Percentiles rank a stretch among this genome's conserved stretches.
Evolutionary conservation across 2,797 vertebrate species (phyloP).

Genomic region (Merluccius polli): DNA sequence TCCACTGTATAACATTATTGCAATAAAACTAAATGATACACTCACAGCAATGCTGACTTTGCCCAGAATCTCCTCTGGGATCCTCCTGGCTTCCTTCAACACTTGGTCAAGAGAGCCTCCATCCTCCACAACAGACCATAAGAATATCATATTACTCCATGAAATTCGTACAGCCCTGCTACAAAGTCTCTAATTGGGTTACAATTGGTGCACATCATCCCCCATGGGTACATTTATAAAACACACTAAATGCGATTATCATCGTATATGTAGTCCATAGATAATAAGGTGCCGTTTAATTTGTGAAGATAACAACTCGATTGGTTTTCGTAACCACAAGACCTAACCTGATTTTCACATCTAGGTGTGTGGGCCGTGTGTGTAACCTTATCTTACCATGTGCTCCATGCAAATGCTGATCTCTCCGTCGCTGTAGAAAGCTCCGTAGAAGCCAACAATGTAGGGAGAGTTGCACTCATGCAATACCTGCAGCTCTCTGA

Average conservation of each 20-base stretch:
- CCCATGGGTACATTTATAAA: background rate
- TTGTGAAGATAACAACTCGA: background rate
- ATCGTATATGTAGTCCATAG: background rate
- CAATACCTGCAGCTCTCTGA: slow-evolving; percentile 93
- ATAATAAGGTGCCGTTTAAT: background rate
- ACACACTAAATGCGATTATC: background rate
- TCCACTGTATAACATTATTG: background rate
- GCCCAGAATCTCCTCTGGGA: slow-evolving; percentile 85
- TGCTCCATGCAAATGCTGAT: slow-evolving; percentile 99
- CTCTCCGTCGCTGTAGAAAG: slow-evolving; percentile 94
- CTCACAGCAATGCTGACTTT: slow-evolving; percentile 91
- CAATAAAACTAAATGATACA: slow-evolving; percentile 10
- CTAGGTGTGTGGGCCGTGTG: background rate
- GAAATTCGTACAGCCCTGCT: background rate
- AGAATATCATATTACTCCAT: background rate
- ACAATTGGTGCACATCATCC: background rate
- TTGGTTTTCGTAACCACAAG: background rate
- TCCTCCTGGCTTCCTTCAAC: slow-evolving; percentile 83
- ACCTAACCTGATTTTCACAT: background rate
- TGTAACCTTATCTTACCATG: slow-evolving; percentile 75
- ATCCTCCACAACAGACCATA: slow-evolving; percentile 62
- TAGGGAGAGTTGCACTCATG: slow-evolving; percentile 96
- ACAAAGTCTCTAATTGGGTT: background rate
- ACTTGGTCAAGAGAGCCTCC: slow-evolving; percentile 88
- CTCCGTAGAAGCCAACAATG: slow-evolving; percentile 95